Percentiles rank a stretch among this genome's conserved stretches.
These are phyloP conservation scores for Acronicta psi DNA, from an alignment of 2,888 invertebrate genomes.

Conservation along the genomic window DNA sequence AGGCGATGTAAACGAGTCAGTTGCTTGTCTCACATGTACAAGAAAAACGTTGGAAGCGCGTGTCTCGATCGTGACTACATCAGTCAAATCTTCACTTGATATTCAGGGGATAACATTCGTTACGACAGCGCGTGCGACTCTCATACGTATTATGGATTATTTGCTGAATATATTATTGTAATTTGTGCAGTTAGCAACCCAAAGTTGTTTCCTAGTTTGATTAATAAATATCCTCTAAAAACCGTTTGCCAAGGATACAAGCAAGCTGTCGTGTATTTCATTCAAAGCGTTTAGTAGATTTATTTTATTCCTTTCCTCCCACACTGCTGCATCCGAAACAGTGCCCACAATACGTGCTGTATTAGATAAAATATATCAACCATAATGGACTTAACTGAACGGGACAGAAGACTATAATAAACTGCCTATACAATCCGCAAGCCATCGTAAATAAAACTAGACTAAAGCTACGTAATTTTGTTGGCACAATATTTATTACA, in stretches of 20 bases:
- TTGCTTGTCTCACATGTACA: slow-evolving; percentile 66
- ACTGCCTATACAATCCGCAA: slow-evolving; percentile 5
- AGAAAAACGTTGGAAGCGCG: slow-evolving; percentile 79
- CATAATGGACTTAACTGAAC: slow-evolving; percentile 16
- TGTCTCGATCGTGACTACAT: slow-evolving; percentile 81
- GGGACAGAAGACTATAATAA: slow-evolving; percentile 8
- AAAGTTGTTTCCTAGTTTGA: slow-evolving; percentile 29
- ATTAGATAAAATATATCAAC: slow-evolving; percentile 10
- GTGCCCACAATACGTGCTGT: slow-evolving; percentile 7
- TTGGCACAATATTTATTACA: slow-evolving; percentile 52
- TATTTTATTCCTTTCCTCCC: background rate
- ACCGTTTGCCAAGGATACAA: background rate
- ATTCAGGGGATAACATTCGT: slow-evolving; percentile 79
- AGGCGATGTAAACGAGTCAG: slow-evolving; percentile 73
- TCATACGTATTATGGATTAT: slow-evolving; percentile 68
- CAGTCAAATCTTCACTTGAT: slow-evolving; percentile 83
- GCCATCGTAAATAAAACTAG: slow-evolving; percentile 38
- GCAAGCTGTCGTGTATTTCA: background rate
- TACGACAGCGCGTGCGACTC: slow-evolving; percentile 70
- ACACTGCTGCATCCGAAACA: slow-evolving; percentile 1
- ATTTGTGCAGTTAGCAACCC: slow-evolving; percentile 54
- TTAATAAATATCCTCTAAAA: slow-evolving; percentile 2
- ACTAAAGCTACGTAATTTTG: slow-evolving; percentile 45
- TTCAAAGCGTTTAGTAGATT: background rate
- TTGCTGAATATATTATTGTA: slow-evolving; percentile 68